A percentile compares a stretch with the other conserved stretches of the same genome.
These are phyloP conservation scores for Scolopax bukidnonensis DNA, from an alignment of 2,797 vertebrate species.

Conservation along the genomic window DNA sequence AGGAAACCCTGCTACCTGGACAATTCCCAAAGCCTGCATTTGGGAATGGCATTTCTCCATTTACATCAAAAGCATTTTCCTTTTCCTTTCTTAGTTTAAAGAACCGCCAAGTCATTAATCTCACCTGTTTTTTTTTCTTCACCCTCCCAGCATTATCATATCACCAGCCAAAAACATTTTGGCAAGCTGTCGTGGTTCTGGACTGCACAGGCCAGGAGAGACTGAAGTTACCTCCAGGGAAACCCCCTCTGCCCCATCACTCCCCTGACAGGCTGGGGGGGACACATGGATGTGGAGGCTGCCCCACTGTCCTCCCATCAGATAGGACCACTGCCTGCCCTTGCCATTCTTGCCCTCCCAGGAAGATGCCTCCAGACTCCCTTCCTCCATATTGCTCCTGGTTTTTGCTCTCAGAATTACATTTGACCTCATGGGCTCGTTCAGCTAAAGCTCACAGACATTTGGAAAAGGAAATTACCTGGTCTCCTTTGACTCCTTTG, in stretches of 20 bases:
- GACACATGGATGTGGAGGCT: neutral
- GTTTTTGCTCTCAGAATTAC: neutral
- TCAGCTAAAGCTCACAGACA: neutral
- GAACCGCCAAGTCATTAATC: fast-evolving
- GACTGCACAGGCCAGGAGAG: neutral
- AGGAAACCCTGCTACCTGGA: neutral
- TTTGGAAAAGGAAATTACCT: slow-evolving; percentile 77
- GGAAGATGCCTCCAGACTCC: neutral
- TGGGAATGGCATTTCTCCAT: neutral
- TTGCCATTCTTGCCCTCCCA: neutral
- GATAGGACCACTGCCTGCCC: neutral
- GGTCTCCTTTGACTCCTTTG: slow-evolving; percentile 91
- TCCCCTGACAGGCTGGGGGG: fast-evolving
- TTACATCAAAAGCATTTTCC: neutral
- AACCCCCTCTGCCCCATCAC: neutral
- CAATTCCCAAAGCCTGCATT: neutral
- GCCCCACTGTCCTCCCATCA: neutral
- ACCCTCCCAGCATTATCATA: fast-evolving
- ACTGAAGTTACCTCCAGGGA: neutral
- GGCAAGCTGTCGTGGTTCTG: neutral
- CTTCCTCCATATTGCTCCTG: neutral
- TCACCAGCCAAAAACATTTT: neutral
- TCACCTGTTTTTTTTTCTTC: neutral
- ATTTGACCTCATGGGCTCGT: neutral
- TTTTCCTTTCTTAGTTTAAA: neutral